These are phyloP conservation scores for Ginglymostoma cirratum DNA, from an alignment of 2,113 vertebrate species.

Conservation along the genomic window DNA sequence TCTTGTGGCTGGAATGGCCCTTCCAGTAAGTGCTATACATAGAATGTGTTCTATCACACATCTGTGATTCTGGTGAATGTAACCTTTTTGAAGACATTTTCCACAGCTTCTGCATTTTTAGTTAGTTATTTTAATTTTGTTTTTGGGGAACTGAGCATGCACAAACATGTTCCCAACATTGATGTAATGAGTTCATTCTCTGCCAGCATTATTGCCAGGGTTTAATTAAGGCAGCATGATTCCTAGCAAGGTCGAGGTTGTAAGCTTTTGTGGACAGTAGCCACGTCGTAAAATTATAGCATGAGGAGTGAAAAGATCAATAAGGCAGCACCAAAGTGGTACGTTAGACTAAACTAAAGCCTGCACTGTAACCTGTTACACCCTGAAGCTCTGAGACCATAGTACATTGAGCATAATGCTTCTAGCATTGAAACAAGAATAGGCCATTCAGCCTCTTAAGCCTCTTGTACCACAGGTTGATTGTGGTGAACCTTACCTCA, in stretches of 20 bases:
- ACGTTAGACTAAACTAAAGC: background rate
- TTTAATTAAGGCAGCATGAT: background rate
- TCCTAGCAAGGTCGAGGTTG: background rate
- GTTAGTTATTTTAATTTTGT: background rate
- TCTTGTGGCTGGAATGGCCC: background rate
- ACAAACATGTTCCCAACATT: background rate
- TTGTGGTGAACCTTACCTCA: background rate
- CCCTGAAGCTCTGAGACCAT: background rate
- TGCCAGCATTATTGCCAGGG: background rate
- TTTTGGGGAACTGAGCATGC: background rate
- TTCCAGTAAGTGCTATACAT: background rate
- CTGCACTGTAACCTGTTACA: background rate
- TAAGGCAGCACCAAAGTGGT: background rate
- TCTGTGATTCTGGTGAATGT: background rate
- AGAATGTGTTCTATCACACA: background rate
- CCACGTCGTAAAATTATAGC: background rate
- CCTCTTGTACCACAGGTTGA: background rate
- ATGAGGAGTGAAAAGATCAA: background rate
- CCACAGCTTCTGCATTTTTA: background rate
- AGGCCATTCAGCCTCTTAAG: background rate
- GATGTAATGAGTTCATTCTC: background rate
- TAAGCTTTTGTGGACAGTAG: background rate
- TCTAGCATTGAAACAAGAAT: background rate
- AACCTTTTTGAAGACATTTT: background rate
- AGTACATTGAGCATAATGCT: background rate